Base-by-base conservation (phyloP, 2,888 invertebrate species). In the Hedychridium roseum region DNA sequence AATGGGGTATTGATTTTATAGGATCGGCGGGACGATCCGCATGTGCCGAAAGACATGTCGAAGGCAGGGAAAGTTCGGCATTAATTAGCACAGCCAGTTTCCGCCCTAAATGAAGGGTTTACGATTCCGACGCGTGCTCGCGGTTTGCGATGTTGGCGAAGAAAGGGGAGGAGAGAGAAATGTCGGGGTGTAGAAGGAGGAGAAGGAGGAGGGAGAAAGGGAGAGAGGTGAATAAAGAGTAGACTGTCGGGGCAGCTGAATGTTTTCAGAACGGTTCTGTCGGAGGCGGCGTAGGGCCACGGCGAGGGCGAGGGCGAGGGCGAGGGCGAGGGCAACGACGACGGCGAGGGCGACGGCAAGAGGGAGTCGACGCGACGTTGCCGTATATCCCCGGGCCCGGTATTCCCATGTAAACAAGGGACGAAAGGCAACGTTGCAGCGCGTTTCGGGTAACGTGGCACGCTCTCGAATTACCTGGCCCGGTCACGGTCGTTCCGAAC, bases 401-500 rank as follows among this genome's bases (percentile, higher is more conserved):
- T n/a, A n/a, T 40, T 50, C 34, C 37, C 57, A 41, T 57, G 55
- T 57, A 60, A 60, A 60, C 57, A 62, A 60, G 55, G 41, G 49
- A 34, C 38, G 44, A 40, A 32, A 38, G 50, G 57, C 54, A 58
- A 46, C 52, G 44, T 37, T 26, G 50, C 52, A 26, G 42, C 55
- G 50, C 55, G 58, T 62, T 62, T 60, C 51, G 46, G 48, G 41
- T 60, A 61, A 61, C 57, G 55, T 54, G 55, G 46, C 44, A 46
- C 23, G 53, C 50, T 47, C 60, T 56, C 54, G 45, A 39, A 50
- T 61, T 61, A 61, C 52, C 54, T 50, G 44, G 21, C 44, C 42
- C 36, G 30, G 31, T n/a, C n/a, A n/a, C n/a, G n/a, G n/a, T n/a
- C n/a, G n/a, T n/a, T n/a, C n/a, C n/a, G n/a, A n/a, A n/a, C n/a